These are phyloP conservation scores for Trididemnum miniatum DNA, from an alignment of 23 tunicate species.

Conservation along the genomic window DNA sequence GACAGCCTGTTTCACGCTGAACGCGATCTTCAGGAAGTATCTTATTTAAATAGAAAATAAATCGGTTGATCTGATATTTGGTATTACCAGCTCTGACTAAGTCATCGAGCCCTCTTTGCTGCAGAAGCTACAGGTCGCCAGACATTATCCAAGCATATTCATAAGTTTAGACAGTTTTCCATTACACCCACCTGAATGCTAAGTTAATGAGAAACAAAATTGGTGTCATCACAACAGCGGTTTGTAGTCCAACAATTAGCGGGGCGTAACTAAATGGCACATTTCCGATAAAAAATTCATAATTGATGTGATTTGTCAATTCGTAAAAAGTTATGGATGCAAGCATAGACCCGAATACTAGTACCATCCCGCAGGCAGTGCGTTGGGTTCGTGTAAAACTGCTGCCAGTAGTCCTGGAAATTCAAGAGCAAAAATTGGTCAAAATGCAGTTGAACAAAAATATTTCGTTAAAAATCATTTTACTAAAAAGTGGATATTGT, in stretches of 20 bases:
- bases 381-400: constrained; percentile 60
- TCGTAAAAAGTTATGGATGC: constrained; percentile 67
- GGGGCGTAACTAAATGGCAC: constrained; percentile 47
- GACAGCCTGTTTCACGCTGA: no score
- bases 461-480: no score
- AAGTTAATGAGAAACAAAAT: constrained; percentile 33
- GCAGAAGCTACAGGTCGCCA: no score
- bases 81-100: no score
- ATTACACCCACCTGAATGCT: constrained; percentile 55
- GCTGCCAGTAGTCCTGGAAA: constrained; percentile 55
- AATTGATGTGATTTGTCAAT: background rate
- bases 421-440: background rate
- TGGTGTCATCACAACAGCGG: constrained; percentile 60
- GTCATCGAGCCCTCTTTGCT: no score
- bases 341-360: constrained; percentile 73
- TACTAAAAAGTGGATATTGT: no score
- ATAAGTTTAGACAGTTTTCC: no score
- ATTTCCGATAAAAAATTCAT: constrained; percentile 33
- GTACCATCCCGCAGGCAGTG: constrained; percentile 52
- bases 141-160: no score
- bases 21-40: no score
- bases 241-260: constrained; percentile 46
- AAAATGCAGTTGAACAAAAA: no score
- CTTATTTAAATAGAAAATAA: no score
- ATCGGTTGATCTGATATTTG: no score